Base-by-base conservation (phyloP, 2,113 vertebrate genomes). In the Ceyx margarethae region DNA sequence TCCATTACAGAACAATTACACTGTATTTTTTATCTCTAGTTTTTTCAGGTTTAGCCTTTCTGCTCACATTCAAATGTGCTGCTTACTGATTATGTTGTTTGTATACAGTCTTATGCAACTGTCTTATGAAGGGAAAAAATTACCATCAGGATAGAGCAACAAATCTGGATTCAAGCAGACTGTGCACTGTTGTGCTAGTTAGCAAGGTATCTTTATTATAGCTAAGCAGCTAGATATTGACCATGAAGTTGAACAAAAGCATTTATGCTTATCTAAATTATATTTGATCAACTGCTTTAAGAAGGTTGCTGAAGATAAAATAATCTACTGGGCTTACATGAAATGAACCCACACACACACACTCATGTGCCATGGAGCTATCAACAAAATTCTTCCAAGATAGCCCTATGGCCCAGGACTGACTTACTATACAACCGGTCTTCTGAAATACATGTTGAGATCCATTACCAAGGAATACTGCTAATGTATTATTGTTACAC, bases 181-280 rank as follows among this genome's bases (percentile, higher is more conserved):
- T 22, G 8, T 22, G 23, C 12, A 53, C 16, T 29, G 45, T 18
- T 17, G 48, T 66, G 42, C 69, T 88, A 25, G 19, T 81, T 90
- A 90, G 40, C 74, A 81, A 95, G 46, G 57, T 68, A 76, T 57
- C 64, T 89, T 88, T 61, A 77, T 93, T 93, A 90, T 29, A 91
- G 60, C 57, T 93, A 50, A 95, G 64, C 18, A 87, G 90, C 85
- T 83, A 89, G 61, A 85, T 92, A 97, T 76, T 90, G 94, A 95
- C 86, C 58, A 51, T n/a, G n/a, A 77, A 35, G 77, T 20, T 29
- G 28, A 94, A 66, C 75, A 65, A 88, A n/a, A 87, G 87, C 57
- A 18, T 31, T 90, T 88, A 86, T 40, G 40, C 33, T 96, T 90
- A 91, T 85, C 92, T 95, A 94, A 96, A 88, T 95, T 93, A 91